Evolutionary conservation across 2,888 invertebrate species (phyloP).

Genomic region (Catocala fraxini): DNA sequence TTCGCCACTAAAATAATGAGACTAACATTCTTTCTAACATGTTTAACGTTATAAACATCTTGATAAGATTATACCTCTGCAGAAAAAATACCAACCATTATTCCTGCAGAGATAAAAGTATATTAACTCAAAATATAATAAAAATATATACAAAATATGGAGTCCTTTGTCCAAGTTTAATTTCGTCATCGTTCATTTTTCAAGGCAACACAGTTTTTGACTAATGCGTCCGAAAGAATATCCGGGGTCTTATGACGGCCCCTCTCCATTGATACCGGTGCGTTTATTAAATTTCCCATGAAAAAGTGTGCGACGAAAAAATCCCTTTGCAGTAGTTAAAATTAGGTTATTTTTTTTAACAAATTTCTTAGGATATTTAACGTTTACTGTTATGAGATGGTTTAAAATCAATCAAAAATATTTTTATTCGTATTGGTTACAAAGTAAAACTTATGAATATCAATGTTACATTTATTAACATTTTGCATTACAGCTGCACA

Average conservation of each 20-base stretch:
- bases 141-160: constrained; percentile 6
- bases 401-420: neutral
- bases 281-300: constrained; percentile 61
- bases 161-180: constrained; percentile 16
- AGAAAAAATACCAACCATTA: too few species aligned
- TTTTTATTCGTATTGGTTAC: too few species aligned
- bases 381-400: neutral
- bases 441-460: too few species aligned
- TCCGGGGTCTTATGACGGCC: constrained; percentile 44
- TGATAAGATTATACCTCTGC: too few species aligned
- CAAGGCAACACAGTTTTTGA: constrained; percentile 38
- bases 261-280: constrained; percentile 47
- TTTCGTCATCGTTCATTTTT: constrained; percentile 27
- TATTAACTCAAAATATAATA: constrained; percentile 6
- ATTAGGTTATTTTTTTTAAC: constrained; percentile 20
- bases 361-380: constrained; percentile 11
- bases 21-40: too few species aligned
- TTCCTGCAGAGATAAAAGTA: too few species aligned
- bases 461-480: too few species aligned
- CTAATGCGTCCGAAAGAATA: constrained; percentile 44
- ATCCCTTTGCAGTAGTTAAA: constrained; percentile 35
- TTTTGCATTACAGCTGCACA: too few species aligned
- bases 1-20: too few species aligned
- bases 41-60: too few species aligned
- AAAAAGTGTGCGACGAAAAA: constrained; percentile 50